phyloP scores from a whole-genome alignment of 2,797 vertebrate species.

The Urocyon cinereoargenteus region DNA sequence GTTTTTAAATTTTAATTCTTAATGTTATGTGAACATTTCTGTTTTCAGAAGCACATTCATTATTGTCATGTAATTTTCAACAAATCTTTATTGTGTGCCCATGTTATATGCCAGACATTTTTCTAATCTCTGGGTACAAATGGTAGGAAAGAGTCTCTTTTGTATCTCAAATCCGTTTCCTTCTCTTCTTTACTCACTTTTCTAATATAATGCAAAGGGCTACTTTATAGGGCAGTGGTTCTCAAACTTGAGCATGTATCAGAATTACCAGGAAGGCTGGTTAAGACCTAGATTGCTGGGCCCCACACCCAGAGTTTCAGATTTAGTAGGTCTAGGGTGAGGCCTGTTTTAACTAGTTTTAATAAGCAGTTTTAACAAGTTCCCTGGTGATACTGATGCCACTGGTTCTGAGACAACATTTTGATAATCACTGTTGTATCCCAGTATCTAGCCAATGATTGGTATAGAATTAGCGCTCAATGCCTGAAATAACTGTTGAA shows the following conservation, averaged over 20 bases:
- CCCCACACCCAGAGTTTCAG: neutral
- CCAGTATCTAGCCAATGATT: neutral
- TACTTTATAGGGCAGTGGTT: neutral
- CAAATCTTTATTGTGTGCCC: neutral
- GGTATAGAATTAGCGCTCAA: neutral
- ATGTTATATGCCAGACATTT: neutral
- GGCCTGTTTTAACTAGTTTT: neutral
- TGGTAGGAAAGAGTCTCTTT: neutral
- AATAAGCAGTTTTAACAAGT: neutral
- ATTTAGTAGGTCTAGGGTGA: neutral
- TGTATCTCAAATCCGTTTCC: neutral
- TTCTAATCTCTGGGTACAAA: neutral
- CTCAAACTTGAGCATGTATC: neutral
- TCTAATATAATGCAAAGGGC: neutral
- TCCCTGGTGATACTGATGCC: neutral
- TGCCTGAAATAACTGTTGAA: neutral
- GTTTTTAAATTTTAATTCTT: conserved; percentile 51
- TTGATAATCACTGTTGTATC: neutral
- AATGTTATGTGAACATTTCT: neutral
- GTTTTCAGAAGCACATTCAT: neutral
- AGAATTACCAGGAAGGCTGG: neutral
- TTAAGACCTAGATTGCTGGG: neutral
- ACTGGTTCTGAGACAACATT: neutral
- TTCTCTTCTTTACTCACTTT: neutral
- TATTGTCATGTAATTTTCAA: neutral